Percentiles rank a stretch among this genome's conserved stretches.
Evolutionary conservation across 2,888 invertebrate species (phyloP).

Genomic region (Drosophila ustulata): DNA sequence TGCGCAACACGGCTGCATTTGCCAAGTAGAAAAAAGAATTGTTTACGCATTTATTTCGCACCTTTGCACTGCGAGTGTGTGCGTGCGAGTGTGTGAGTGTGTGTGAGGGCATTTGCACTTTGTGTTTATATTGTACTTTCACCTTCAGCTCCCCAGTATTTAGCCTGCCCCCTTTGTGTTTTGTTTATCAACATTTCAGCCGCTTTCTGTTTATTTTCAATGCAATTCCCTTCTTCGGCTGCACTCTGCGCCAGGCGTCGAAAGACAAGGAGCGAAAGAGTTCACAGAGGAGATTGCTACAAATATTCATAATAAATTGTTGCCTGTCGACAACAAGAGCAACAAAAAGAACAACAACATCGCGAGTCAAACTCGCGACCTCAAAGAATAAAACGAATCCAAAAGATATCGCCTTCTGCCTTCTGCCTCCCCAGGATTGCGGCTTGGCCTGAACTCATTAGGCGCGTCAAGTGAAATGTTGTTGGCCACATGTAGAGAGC

Average conservation of each 20-base stretch:
- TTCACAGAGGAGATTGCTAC: background rate
- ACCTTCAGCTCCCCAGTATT: slow-evolving; percentile 46
- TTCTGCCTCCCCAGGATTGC: background rate
- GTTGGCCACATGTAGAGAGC: slow-evolving; percentile 57
- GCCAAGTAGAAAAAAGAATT: slow-evolving; percentile 19
- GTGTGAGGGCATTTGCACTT: slow-evolving; percentile 16
- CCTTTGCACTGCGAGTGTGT: slow-evolving; percentile 38
- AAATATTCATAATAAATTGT: slow-evolving; percentile 68
- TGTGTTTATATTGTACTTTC: slow-evolving; percentile 59
- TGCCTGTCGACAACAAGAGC: slow-evolving; percentile 3
- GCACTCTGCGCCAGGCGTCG: slow-evolving; percentile 50
- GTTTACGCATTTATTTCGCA: slow-evolving; percentile 72
- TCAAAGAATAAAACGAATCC: slow-evolving; percentile 8
- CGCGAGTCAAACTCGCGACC: slow-evolving; percentile 61
- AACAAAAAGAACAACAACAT: slow-evolving; percentile 18
- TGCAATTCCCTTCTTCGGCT: slow-evolving; percentile 59
- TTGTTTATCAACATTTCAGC: slow-evolving; percentile 73
- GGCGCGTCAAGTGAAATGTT: slow-evolving; percentile 79
- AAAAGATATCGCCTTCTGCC: slow-evolving; percentile 1
- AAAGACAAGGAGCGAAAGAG: slow-evolving; percentile 30
- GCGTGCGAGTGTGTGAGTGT: background rate
- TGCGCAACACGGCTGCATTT: slow-evolving; percentile 1
- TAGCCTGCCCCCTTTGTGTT: slow-evolving; percentile 42
- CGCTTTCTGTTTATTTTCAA: slow-evolving; percentile 70
- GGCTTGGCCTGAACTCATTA: slow-evolving; percentile 65